A percentile compares a stretch with the other conserved stretches of the same genome.
Conservation (phyloP, 2,797 vertebrate species). For the Peromyscus attwateri region DNA sequence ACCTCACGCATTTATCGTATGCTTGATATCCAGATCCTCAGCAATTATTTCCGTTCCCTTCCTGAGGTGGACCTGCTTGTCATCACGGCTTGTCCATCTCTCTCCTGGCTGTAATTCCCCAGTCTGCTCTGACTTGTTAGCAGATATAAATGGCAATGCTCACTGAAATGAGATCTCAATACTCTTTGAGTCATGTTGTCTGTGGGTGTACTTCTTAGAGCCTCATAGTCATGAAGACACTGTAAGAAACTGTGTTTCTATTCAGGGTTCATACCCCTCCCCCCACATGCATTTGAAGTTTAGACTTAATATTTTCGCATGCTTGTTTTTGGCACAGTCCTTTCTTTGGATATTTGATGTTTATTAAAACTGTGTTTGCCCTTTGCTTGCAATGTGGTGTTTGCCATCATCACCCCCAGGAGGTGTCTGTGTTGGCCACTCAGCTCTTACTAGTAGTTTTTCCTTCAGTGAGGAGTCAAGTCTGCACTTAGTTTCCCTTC, state of each 20-base stretch:
- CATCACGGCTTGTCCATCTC: not conserved
- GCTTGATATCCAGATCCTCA: conserved; percentile 3
- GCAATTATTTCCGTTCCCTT: conserved; percentile 34
- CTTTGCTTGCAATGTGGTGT: not conserved
- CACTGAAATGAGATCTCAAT: conserved; percentile 22
- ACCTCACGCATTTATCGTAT: not conserved
- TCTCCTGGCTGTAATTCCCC: not conserved
- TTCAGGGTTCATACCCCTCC: not conserved
- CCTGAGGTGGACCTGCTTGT: conserved; percentile 28
- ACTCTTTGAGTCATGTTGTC: conserved; percentile 55
- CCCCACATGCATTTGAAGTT: not conserved
- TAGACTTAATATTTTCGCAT: conserved; percentile 47
- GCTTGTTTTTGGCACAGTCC: not conserved
- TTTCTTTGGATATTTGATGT: conserved; percentile 25
- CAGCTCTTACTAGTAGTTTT: not conserved
- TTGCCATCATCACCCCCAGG: not conserved
- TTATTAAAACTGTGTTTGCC: conserved; percentile 2
- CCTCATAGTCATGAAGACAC: conserved; percentile 31
- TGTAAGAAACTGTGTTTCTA: conserved; percentile 63
- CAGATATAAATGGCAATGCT: conserved; percentile 11
- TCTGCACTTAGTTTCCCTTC: not conserved
- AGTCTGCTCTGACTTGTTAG: conserved; percentile 2
- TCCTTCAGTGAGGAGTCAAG: not conserved
- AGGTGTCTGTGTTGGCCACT: not conserved
- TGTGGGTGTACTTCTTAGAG: conserved; percentile 64